Conservation (phyloP, 2,113 vertebrate genomes). For the Hydrochoerus hydrochaeris region DNA sequence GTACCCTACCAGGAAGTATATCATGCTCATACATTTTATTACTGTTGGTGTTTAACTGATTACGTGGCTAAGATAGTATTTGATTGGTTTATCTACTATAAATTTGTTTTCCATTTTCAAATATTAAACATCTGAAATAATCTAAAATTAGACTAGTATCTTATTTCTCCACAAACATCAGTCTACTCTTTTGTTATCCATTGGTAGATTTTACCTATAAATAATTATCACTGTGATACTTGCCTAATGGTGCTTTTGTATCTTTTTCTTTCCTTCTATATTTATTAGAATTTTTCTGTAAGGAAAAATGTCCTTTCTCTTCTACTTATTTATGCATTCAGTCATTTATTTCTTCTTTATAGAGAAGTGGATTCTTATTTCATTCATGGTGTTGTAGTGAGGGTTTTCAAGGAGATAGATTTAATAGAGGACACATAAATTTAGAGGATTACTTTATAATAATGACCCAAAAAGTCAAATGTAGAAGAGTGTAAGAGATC, state of each 20-base stretch:
- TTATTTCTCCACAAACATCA: not conserved
- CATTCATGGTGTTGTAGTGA: not conserved
- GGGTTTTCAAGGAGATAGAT: not conserved
- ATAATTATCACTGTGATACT: slow-evolving; percentile 15
- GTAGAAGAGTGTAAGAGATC: not conserved
- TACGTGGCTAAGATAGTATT: not conserved
- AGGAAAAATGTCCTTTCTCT: not conserved
- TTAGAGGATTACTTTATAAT: not conserved
- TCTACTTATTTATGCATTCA: not conserved
- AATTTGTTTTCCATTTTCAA: slow-evolving; percentile 12
- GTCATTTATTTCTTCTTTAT: slow-evolving; percentile 1
- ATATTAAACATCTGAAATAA: not conserved
- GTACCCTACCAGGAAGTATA: not conserved
- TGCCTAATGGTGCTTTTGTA: slow-evolving; percentile 6
- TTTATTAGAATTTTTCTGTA: not conserved
- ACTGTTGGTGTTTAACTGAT: not conserved
- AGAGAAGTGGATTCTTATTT: not conserved
- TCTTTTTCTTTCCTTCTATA: not conserved
- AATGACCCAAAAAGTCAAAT: not conserved
- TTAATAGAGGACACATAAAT: not conserved
- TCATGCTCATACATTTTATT: not conserved
- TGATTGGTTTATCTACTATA: not conserved
- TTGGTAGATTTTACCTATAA: not conserved
- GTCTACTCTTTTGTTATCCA: not conserved
- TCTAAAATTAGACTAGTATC: not conserved